phyloP scores from a whole-genome alignment of 2,888 invertebrate genomes.

The Erebia epiphron region DNA sequence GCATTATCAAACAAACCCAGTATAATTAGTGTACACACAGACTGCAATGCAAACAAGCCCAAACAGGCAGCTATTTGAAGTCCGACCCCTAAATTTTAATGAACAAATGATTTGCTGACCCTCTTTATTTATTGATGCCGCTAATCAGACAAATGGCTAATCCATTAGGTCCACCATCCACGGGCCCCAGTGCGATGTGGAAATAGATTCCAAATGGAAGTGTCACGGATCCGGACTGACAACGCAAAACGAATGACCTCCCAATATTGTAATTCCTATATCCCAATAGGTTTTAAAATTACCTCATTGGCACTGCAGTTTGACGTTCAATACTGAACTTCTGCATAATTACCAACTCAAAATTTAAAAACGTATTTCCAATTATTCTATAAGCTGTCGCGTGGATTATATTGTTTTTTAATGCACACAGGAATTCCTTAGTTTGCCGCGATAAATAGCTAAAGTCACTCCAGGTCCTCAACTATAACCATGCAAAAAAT shows the following conservation, averaged over 20 bases:
- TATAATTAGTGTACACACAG: conserved; percentile 70
- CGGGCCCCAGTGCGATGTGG: conserved; percentile 53
- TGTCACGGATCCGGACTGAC: conserved; percentile 46
- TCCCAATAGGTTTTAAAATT: conserved; percentile 28
- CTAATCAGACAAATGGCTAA: conserved; percentile 81
- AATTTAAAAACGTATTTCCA: no score
- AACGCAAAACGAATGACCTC: conserved; percentile 30
- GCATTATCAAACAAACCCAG: conserved; percentile 60
- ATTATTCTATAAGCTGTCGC: no score
- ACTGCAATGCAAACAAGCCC: conserved; percentile 43
- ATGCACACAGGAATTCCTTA: no score
- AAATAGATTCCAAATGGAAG: conserved; percentile 61
- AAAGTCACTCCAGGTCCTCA: no score
- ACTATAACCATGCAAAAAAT: no score
- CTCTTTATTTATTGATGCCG: conserved; percentile 77
- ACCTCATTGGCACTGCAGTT: background rate
- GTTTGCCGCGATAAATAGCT: no score
- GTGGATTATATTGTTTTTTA: no score
- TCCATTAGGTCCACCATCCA: conserved; percentile 66
- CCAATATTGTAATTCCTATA: conserved; percentile 32
- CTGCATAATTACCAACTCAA: no score
- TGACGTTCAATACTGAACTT: no score
- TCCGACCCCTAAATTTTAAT: conserved; percentile 69
- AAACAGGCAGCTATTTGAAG: conserved; percentile 57
- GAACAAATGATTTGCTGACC: conserved; percentile 72